These are phyloP conservation scores for Setophaga coronata DNA, from an alignment of 2,113 vertebrate species.

Conservation along the genomic window DNA sequence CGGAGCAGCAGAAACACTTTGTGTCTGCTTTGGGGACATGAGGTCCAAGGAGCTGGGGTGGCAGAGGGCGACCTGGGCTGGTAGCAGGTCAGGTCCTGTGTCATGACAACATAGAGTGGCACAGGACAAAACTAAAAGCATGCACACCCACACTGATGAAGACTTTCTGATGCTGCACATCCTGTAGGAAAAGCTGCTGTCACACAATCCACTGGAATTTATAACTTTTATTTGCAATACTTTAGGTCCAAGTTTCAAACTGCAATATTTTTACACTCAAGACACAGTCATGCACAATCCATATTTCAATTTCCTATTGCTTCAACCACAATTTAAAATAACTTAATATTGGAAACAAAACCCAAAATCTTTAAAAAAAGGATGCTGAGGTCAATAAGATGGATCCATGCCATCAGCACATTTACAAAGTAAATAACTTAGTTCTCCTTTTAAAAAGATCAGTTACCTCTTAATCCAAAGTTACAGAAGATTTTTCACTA, in stretches of 20 bases:
- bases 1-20: not conserved
- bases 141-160: not conserved
- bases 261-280: conserved; percentile 98
- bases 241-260: conserved; percentile 97
- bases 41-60: not conserved
- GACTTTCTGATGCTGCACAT: not conserved
- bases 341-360: conserved; percentile 85
- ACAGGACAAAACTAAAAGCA: not conserved
- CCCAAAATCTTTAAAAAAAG: conserved; percentile 53
- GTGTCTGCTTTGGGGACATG: not conserved
- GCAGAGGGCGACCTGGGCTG: not conserved
- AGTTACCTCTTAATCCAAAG: conserved; percentile 90
- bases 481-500: conserved; percentile 93
- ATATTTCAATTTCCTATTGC: conserved; percentile 98
- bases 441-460: conserved; percentile 79
- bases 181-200: not conserved
- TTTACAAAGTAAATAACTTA: conserved; percentile 91
- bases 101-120: not conserved
- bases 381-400: conserved; percentile 85
- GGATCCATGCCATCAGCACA: conserved; percentile 82
- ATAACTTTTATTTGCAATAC: conserved; percentile 85
- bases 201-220: conserved; percentile 59
- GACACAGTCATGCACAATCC: conserved; percentile 99
- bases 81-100: not conserved
- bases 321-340: conserved; percentile 98